Conservation (phyloP, 30 jellyfish, hydroid and myxozoan genomes). For the Hydra vulgaris region DNA sequence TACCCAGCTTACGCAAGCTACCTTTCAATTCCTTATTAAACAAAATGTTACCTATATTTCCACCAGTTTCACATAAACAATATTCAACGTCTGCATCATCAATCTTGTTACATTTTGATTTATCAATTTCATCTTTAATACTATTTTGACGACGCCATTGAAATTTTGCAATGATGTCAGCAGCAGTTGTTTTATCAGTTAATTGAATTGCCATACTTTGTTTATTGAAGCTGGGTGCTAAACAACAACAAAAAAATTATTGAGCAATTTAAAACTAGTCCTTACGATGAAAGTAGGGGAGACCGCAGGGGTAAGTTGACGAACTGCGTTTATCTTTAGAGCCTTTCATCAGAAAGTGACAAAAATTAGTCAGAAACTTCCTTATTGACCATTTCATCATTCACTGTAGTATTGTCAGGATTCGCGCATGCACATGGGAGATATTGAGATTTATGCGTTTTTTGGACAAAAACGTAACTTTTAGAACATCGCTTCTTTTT, state of each 20-base stretch:
- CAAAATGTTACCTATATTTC: constrained; percentile 90
- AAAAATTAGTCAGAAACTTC: no score
- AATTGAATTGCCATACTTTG: constrained; percentile 89
- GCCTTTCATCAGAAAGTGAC: no score
- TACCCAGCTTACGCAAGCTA: neutral
- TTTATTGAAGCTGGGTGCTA: constrained; percentile 79
- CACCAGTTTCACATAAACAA: constrained; percentile 63
- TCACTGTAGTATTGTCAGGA: no score
- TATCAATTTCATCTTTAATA: constrained; percentile 37
- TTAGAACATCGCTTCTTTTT: no score
- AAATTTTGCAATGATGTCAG: constrained; percentile 69
- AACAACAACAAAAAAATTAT: constrained; percentile 30
- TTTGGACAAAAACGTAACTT: no score
- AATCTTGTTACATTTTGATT: constrained; percentile 14
- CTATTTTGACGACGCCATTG: constrained; percentile 76
- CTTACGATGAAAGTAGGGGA: no score
- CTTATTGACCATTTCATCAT: no score
- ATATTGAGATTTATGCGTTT: no score
- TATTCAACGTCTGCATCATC: constrained; percentile 23
- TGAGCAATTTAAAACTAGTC: constrained; percentile 35
- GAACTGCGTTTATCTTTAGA: no score
- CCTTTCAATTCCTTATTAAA: no score
- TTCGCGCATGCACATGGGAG: no score
- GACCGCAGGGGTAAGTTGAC: no score
- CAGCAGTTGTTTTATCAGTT: constrained; percentile 57